Conservation (phyloP, 2,797 vertebrate genomes). For the Notoglanidium macrostoma region DNA sequence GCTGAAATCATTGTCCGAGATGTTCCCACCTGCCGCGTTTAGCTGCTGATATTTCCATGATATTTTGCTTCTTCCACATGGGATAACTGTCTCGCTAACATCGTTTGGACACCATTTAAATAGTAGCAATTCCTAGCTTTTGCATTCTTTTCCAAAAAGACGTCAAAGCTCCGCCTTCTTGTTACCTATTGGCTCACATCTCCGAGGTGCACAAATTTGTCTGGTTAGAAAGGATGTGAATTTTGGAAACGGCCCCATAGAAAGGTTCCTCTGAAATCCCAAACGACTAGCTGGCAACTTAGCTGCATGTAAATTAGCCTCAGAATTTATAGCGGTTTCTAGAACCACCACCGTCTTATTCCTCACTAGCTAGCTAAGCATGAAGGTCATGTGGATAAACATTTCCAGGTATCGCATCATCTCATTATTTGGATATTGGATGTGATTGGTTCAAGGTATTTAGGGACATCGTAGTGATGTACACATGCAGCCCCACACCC, state of each 20-base stretch:
- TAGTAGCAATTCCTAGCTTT: too few species aligned
- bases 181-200: not conserved
- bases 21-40: conserved; percentile 12
- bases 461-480: not conserved
- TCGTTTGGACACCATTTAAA: too few species aligned
- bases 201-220: not conserved
- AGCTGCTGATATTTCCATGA: not conserved
- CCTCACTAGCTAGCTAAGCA: not conserved
- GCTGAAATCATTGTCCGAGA: conserved; percentile 34
- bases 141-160: not conserved
- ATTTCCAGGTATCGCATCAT: too few species aligned
- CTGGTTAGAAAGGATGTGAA: not conserved
- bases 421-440: not conserved
- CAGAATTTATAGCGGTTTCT: not conserved
- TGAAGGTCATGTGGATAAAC: not conserved
- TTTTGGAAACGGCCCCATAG: not conserved
- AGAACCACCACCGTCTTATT: not conserved
- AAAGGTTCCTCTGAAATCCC: not conserved
- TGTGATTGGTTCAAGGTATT: not conserved
- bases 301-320: not conserved
- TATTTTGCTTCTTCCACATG: not conserved
- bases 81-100: not conserved
- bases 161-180: not conserved
- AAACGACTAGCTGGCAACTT: not conserved
- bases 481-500: not conserved